Base-by-base conservation (phyloP, 2,797 vertebrate species). In the Taenioides sp. region DNA sequence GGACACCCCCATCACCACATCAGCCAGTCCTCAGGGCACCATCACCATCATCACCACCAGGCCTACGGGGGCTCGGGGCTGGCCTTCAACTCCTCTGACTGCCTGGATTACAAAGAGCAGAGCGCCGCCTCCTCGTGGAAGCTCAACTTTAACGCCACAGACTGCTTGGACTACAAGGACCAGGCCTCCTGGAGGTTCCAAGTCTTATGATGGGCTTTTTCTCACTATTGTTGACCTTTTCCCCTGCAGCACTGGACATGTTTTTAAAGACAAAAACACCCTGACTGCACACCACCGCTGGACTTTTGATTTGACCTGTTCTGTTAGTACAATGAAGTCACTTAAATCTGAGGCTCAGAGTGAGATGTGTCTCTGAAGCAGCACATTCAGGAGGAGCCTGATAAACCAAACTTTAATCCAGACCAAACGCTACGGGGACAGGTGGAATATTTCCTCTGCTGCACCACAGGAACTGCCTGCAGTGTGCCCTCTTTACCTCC, bases 101-200 rank as follows among this genome's bases (percentile, higher is more conserved):
- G 97, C 94, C 95, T 99, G 96, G 98, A 99, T 96, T 99, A 99
- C 95, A 99, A 99, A 95, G 98, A 98, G 86, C 96, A 97, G 69
- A 94, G 94, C 0, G 91, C 91, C 18, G 92, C 96, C 16, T 94
- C 97, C 76, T 96, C 97, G 20, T 99, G 97, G 98, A 98, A 99
- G 90, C 96, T 99, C 93, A 99, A 99, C 95, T 99, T 99, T 90
- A 99, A 98, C 84, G 92, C 97, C 64, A 93, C 96, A n/a, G 98
- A 99, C 93, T 98, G 98, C 92, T 96, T 99, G 90, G 98, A 99
- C 96, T 99, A 99, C 95, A 99, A 99, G 92, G 98, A 99, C 93
- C 98, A 98, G 94, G 93, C 97, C 14, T 98, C 97, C 67, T 99
- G 98, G 98, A 96, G 96, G 93, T 99, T 99, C 94, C 98, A 99